A percentile compares a stretch with the other conserved stretches of the same genome.
These are phyloP conservation scores for Mugil cephalus DNA, from an alignment of 2,113 vertebrate genomes.

Conservation along the genomic window DNA sequence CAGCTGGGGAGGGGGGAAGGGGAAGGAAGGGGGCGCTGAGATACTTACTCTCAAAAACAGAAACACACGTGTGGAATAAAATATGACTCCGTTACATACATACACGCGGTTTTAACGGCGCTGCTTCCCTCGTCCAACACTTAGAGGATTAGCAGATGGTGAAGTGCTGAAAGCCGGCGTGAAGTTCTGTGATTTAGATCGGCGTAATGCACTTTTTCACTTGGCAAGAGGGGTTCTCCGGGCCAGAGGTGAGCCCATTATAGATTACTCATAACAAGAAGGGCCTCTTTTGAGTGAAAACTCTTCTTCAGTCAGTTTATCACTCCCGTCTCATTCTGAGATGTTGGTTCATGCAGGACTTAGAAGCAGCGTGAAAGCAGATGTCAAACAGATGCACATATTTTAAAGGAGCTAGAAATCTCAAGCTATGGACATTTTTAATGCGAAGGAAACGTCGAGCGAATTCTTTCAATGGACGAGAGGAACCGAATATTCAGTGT, in stretches of 20 bases:
- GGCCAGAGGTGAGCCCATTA: slow-evolving; percentile 68
- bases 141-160: slow-evolving; percentile 66
- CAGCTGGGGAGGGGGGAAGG: background rate
- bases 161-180: slow-evolving; percentile 50
- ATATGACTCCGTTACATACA: slow-evolving; percentile 38
- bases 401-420: background rate
- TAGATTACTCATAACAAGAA: slow-evolving; percentile 46
- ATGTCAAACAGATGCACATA: slow-evolving; percentile 13
- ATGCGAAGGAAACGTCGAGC: background rate
- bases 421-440: background rate
- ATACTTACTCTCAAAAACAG: background rate
- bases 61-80: slow-evolving; percentile 53
- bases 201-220: slow-evolving; percentile 53
- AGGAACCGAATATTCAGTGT: slow-evolving; percentile 14
- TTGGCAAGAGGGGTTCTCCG: slow-evolving; percentile 54
- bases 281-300: slow-evolving; percentile 29
- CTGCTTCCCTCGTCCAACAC: slow-evolving; percentile 52
- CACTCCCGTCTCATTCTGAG: background rate
- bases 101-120: slow-evolving; percentile 51
- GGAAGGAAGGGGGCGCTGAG: background rate
- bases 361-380: slow-evolving; percentile 3
- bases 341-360: background rate
- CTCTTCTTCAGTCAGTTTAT: slow-evolving; percentile 42
- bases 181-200: slow-evolving; percentile 58
- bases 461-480: background rate